phyloP scores from a whole-genome alignment of 2,113 vertebrate species.

The Cyphomyrus discorhynchus region DNA sequence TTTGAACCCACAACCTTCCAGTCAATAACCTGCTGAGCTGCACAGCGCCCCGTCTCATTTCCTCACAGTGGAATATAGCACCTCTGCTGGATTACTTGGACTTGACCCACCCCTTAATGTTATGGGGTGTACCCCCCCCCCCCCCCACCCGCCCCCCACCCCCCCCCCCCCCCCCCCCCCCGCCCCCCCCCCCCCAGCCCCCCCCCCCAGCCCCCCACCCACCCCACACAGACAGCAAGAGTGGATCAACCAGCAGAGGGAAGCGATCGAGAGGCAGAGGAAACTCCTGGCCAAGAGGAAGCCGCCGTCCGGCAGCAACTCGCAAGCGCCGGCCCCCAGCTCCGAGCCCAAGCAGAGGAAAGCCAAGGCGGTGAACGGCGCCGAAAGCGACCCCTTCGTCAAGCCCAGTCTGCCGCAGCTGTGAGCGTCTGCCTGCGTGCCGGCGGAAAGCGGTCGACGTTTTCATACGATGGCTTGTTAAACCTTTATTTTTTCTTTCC shows the following conservation, averaged over 20 bases:
- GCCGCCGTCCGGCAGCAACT: constrained; percentile 84
- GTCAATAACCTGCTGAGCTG: background rate
- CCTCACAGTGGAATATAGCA: background rate
- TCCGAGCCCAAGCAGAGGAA: constrained; percentile 98
- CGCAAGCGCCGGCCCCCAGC: constrained; percentile 87
- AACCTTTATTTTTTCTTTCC: constrained; percentile 5
- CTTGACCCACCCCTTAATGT: constrained; percentile 1
- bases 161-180: too few relatives aligned
- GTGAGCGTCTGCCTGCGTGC: constrained; percentile 62
- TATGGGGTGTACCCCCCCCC: constrained; percentile 28
- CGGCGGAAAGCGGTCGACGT: background rate
- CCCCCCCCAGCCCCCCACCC: background rate
- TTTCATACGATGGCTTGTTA: background rate
- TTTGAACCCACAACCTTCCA: background rate
- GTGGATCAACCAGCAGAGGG: constrained; percentile 95
- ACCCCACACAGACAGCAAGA: too few relatives aligned
- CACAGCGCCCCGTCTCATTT: background rate
- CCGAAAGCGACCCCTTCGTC: constrained; percentile 96
- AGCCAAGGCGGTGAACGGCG: constrained; percentile 96
- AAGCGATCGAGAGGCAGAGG: constrained; percentile 97
- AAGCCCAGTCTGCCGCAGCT: constrained; percentile 97
- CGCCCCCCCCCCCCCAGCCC: too few relatives aligned
- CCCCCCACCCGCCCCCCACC: too few relatives aligned
- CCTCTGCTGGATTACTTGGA: background rate
- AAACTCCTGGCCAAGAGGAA: constrained; percentile 97